phyloP scores from a whole-genome alignment of 64 coral and sea anemone species.

The Actinia equina region DNA sequence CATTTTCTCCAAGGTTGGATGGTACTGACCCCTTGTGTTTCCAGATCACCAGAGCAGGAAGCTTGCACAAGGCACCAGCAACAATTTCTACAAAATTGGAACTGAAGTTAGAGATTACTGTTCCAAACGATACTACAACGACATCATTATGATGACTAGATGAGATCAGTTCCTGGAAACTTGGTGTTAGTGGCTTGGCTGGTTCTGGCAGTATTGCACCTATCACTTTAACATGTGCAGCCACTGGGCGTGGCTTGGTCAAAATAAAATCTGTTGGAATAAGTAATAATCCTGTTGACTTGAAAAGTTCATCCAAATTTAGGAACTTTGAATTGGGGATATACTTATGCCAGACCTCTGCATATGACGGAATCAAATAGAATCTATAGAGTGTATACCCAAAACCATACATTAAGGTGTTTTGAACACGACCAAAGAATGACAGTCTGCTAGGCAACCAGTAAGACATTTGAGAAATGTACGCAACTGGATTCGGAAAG shows the following conservation, averaged over 20 bases:
- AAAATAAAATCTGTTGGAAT: slow-evolving; percentile 61
- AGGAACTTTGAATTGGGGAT: slow-evolving; percentile 29
- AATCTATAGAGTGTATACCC: slow-evolving; percentile 40
- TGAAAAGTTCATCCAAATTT: slow-evolving; percentile 47
- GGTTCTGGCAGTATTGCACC: slow-evolving; percentile 59
- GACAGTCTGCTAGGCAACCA: slow-evolving; percentile 25
- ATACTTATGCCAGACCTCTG: slow-evolving; percentile 39
- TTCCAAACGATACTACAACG: slow-evolving; percentile 73
- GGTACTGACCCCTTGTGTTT: slow-evolving; percentile 32
- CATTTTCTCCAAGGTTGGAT: slow-evolving; percentile 32
- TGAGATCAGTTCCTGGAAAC: neutral
- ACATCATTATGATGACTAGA: slow-evolving; percentile 8
- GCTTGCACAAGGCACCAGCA: slow-evolving; percentile 9
- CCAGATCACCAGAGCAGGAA: slow-evolving; percentile 61
- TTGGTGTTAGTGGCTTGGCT: slow-evolving; percentile 24
- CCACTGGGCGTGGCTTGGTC: slow-evolving; percentile 53
- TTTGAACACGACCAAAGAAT: slow-evolving; percentile 38
- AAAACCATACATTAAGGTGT: slow-evolving; percentile 40
- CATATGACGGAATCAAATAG: slow-evolving; percentile 38
- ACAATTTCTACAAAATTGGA: slow-evolving; percentile 55
- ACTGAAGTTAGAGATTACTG: slow-evolving; percentile 66
- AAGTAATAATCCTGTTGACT: slow-evolving; percentile 34
- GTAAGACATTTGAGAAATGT: slow-evolving; percentile 41
- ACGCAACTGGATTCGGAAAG: slow-evolving; percentile 64
- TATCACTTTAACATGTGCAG: slow-evolving; percentile 50